These are phyloP conservation scores for Thunnus thynnus DNA, from an alignment of 2,113 vertebrate species.

Conservation along the genomic window DNA sequence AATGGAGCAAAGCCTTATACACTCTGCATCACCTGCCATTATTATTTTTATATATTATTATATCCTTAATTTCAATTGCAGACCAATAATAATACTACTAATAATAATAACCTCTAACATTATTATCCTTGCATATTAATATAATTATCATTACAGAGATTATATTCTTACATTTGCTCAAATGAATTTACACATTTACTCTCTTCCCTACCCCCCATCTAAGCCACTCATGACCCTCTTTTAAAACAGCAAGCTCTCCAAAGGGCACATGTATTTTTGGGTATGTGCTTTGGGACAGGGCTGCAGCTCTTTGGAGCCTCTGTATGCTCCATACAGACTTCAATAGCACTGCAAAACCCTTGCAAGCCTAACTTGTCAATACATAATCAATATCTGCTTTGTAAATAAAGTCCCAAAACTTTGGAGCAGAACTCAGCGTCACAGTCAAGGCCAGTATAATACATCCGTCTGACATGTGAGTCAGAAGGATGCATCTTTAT, in stretches of 20 bases:
- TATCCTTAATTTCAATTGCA: background rate
- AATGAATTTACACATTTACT: background rate
- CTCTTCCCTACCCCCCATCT: background rate
- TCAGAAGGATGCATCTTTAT: background rate
- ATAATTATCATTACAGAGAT: background rate
- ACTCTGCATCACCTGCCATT: background rate
- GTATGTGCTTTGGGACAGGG: conserved; percentile 47
- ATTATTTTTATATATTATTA: background rate
- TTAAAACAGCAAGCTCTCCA: conserved; percentile 64
- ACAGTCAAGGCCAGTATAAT: background rate
- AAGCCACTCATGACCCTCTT: conserved; percentile 22
- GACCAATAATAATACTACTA: background rate
- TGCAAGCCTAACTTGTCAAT: background rate
- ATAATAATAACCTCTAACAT: background rate
- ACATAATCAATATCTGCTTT: background rate
- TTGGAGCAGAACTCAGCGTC: background rate
- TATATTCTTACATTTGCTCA: background rate
- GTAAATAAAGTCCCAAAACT: background rate
- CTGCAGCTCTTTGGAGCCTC: conserved; percentile 32
- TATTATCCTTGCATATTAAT: too few relatives aligned
- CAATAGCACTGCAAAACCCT: background rate
- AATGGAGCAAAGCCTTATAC: background rate
- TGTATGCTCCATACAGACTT: background rate
- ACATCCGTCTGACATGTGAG: background rate
- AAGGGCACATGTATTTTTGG: conserved; percentile 80